These are phyloP conservation scores for Piliocolobus tephrosceles DNA, from an alignment of 2,113 vertebrate genomes.

Conservation along the genomic window DNA sequence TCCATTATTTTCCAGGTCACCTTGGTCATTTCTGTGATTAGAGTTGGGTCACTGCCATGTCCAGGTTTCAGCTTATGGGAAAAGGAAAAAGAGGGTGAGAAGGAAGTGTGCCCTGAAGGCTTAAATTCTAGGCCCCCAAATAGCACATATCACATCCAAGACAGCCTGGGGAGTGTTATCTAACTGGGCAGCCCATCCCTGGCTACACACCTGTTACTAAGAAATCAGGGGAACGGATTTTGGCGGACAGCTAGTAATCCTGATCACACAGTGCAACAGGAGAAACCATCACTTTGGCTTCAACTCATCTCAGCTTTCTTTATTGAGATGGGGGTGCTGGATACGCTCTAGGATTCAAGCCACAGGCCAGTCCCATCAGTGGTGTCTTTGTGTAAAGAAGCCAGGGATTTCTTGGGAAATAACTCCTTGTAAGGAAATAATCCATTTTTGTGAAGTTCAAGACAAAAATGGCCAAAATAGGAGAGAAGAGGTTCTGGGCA, in stretches of 20 bases:
- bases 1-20: not conserved
- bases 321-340: not conserved
- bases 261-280: fast-evolving
- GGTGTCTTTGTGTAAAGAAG: not conserved
- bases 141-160: fast-evolving
- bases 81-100: not conserved
- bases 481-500: not conserved
- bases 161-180: too few species aligned
- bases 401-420: not conserved
- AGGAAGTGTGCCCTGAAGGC: not conserved
- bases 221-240: too few species aligned
- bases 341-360: too few species aligned
- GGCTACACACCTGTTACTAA: fast-evolving
- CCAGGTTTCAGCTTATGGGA: not conserved
- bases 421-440: not conserved
- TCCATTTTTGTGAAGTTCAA: not conserved
- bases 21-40: not conserved
- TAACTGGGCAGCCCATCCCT: fast-evolving
- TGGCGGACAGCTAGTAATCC: not conserved
- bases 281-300: too few species aligned
- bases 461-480: not conserved
- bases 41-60: not conserved
- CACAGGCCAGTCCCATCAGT: fast-evolving
- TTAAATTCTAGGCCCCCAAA: too few species aligned
- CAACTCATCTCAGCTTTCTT: too few species aligned